phyloP scores from a whole-genome alignment of 2,797 vertebrate species.

The Parauchenoglanis punctatus region DNA sequence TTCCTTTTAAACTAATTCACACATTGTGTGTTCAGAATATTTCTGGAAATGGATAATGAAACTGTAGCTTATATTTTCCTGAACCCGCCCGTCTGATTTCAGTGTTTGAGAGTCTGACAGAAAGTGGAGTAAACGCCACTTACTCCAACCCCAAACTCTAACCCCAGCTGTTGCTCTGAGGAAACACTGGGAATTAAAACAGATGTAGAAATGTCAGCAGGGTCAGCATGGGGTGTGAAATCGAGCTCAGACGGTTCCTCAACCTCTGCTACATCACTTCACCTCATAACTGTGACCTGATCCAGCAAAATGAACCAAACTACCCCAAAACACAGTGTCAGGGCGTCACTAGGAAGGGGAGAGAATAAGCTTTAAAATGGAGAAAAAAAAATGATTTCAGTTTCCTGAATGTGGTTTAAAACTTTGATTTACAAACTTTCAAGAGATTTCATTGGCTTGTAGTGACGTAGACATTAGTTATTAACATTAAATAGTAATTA shows the following conservation, averaged over 20 bases:
- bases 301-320: no score
- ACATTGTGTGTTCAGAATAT: background rate
- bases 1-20: background rate
- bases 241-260: background rate
- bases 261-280: background rate
- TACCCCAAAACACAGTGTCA: no score
- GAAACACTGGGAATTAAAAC: background rate
- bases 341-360: no score
- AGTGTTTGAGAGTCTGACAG: background rate
- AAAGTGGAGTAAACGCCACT: background rate
- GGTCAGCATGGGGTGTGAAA: background rate
- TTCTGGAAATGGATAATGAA: background rate
- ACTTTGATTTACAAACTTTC: no score
- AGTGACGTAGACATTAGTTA: no score
- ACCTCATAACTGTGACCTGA: background rate
- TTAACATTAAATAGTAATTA: no score
- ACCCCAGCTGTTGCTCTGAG: constrained; percentile 1
- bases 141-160: background rate
- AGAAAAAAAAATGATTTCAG: no score
- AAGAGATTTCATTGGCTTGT: no score
- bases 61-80: background rate
- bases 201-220: background rate
- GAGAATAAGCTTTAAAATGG: no score
- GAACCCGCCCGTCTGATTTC: background rate
- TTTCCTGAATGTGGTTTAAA: no score